Base-by-base conservation (phyloP, 2,888 invertebrate species). In the Nemurella pictetii region DNA sequence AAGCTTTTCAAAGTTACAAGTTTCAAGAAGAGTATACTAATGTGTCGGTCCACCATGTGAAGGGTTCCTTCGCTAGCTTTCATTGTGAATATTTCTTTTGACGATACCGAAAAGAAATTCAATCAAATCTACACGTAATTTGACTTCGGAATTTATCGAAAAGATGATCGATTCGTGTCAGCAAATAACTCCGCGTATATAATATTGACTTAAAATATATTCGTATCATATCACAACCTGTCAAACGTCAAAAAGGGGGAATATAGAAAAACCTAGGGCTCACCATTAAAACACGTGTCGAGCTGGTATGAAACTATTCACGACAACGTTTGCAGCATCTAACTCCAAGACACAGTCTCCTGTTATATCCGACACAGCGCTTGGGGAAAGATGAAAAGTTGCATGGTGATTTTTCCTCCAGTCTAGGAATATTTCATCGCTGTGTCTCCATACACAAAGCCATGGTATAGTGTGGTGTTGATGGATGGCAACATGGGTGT, bases 401-500 rank as follows among this genome's bases (percentile, higher is more conserved):
- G 75, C 26, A 75, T 75, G 80, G 78, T 78, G 78, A 80, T 80
- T 80, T 30, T 80, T 30, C 26, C 35, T 80, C 35, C 25, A 30
- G 80, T 80, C 12, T 75, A 55, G 55, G 55, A 55, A 78, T 78
- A 80, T 32, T 80, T 35, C 80, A 80, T 35, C 80, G 32, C 80
- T 35, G 12, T 80, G 80, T 80, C 80, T 80, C 32, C 35, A 3
- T 9, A 4, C 80, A 80, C 80, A 80, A 80, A 80, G 36, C 36
- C 15, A 73, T 27, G 30, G 55, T 20, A 80, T 80, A 32, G 27
- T 80, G 25, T 20, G 4, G 80, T 30, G 84, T 55, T 80, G 73
- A 80, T 81, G 74, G 74, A 27, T 29, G 84, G 73, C 73, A 80
- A 80, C 72, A 84, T 84, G 81, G 84, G 81, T 84, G 84, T 84